These are phyloP conservation scores for Leptinotarsa peninsularis DNA, from an alignment of 2,888 invertebrate genomes.

Conservation along the genomic window DNA sequence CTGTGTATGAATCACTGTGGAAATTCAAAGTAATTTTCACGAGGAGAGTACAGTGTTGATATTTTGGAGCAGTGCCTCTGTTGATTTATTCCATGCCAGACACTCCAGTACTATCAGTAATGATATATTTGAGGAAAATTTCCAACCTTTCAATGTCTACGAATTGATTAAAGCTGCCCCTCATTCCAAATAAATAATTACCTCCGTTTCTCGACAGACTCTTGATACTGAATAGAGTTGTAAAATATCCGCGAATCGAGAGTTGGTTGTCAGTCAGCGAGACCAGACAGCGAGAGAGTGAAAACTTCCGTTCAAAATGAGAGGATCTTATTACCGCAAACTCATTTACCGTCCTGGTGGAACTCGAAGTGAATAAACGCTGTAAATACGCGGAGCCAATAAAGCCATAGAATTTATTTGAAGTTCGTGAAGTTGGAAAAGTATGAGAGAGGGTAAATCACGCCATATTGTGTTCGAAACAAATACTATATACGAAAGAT, in stretches of 20 bases:
- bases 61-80: too few species aligned
- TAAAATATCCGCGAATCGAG: not conserved
- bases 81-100: too few species aligned
- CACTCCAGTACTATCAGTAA: too few species aligned
- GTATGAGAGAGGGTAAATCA: not conserved
- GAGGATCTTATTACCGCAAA: conserved; percentile 1
- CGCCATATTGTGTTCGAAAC: not conserved
- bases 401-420: not conserved
- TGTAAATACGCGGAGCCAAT: not conserved
- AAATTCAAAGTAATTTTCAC: too few species aligned
- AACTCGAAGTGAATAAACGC: not conserved
- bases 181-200: too few species aligned
- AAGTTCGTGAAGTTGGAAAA: not conserved
- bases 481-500: too few species aligned
- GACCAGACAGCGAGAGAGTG: not conserved
- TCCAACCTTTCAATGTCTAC: too few species aligned
- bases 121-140: too few species aligned
- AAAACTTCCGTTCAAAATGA: not conserved
- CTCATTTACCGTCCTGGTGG: conserved; percentile 1
- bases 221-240: not conserved
- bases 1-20: too few species aligned
- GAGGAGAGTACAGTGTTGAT: too few species aligned
- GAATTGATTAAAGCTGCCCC: too few species aligned
- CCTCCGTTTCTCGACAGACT: not conserved
- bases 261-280: not conserved